Conservation (phyloP, 2,888 invertebrate genomes). For the Bugulina stolonifera region DNA sequence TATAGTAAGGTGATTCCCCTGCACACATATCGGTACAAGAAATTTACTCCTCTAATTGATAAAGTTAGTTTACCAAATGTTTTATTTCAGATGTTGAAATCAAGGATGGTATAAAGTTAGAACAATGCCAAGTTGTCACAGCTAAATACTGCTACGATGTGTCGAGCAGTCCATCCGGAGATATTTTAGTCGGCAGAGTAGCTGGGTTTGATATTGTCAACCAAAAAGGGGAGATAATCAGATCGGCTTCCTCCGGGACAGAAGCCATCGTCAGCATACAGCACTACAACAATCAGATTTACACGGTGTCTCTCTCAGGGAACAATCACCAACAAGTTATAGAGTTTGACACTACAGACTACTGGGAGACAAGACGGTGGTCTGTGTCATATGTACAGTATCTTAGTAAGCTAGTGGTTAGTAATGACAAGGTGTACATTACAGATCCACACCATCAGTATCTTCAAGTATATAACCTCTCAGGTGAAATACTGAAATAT, state of each 20-base stretch:
- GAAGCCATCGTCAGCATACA: neutral
- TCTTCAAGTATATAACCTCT: neutral
- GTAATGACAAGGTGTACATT: neutral
- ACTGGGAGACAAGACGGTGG: neutral
- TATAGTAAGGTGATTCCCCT: too few relatives aligned
- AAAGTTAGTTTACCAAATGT: too few relatives aligned
- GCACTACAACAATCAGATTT: neutral
- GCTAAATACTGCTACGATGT: neutral
- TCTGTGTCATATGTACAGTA: neutral
- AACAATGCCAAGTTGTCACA: neutral
- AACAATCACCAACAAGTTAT: neutral
- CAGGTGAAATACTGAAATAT: neutral
- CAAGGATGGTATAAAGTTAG: neutral
- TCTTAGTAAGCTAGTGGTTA: neutral
- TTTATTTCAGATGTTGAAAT: neutral
- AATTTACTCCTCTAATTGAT: too few relatives aligned
- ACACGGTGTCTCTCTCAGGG: neutral
- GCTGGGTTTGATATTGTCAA: neutral
- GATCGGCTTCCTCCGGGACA: neutral
- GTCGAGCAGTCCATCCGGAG: neutral
- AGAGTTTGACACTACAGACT: neutral
- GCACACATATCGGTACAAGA: too few relatives aligned
- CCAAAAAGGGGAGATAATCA: neutral
- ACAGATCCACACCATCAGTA: neutral
- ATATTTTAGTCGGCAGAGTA: neutral